Base-by-base conservation (phyloP, 2,888 invertebrate genomes). In the Lissocephala sabroskyi region DNA sequence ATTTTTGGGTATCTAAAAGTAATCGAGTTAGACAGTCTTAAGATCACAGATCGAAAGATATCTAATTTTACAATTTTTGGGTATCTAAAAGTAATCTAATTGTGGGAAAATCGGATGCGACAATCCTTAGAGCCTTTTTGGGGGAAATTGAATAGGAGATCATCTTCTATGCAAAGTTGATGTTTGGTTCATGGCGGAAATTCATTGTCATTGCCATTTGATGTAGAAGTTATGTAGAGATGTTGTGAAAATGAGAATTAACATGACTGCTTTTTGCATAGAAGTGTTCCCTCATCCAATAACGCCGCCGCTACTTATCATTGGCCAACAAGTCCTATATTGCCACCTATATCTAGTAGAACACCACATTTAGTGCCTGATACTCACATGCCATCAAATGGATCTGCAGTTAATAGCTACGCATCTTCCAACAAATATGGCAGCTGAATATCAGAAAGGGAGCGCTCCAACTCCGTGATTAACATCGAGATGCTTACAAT, bases 271-370 rank as follows among this genome's bases (percentile, higher is more conserved):
- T 82, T 81, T 80, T 81, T 82, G 79, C 81, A 82, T 81, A 83
- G 84, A 83, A 83, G 83, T 82, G 82, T 83, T 79, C 88, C 89
- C 60, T 87, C 90, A 85, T 79, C 84, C 73, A 83, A 82, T 81
- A 83, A 83, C 79, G 80, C 79, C 75, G 82, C 89, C 65, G 87
- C 88, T 67, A 88, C 91, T 62, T 91, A 92, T 81, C 92, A 92
- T 54, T 93, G 93, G 93, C 92, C 93, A 59, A 91, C 90, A 56
- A 92, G 92, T 82, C 91, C 92, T 59, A 88, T 92, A 64, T 86
- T 93, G 74, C 91, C 92, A 68, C 89, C 91, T 50, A 87, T 90
- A 64, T 88, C 89, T 70, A 89, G 89, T 67, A 87, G 92, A 73
- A 90, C 91, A 66, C 89, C 89, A 58, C 91, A 92, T 82, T 88